A percentile compares a stretch with the other conserved stretches of the same genome.
Conservation (phyloP, 2,113 vertebrate genomes). For the Paracanthobrama guichenoti region DNA sequence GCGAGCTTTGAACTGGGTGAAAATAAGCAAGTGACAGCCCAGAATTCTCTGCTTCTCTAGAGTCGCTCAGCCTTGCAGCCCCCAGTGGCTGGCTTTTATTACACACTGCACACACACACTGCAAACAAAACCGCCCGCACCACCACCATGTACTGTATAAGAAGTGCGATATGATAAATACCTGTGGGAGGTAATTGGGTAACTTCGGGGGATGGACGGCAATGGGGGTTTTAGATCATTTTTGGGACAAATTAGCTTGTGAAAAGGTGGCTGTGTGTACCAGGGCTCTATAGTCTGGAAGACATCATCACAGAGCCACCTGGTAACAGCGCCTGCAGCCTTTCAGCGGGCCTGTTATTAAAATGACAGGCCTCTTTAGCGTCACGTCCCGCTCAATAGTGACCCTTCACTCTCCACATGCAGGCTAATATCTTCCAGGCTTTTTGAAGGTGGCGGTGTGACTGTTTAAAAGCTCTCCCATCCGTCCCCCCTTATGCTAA, state of each 20-base stretch:
- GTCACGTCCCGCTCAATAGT: constrained; percentile 49
- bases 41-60: constrained; percentile 29
- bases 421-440: constrained; percentile 51
- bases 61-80: constrained; percentile 34
- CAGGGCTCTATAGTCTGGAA: constrained; percentile 24
- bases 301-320: constrained; percentile 54
- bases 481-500: constrained; percentile 27
- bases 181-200: constrained; percentile 17
- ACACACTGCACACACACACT: background rate
- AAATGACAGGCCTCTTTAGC: constrained; percentile 52
- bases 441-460: constrained; percentile 53
- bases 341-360: constrained; percentile 59
- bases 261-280: constrained; percentile 32
- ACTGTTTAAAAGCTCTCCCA: constrained; percentile 52
- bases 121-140: constrained; percentile 15
- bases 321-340: constrained; percentile 47
- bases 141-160: background rate
- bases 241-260: constrained; percentile 39
- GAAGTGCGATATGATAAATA: constrained; percentile 12
- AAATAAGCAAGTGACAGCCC: constrained; percentile 53
- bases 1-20: constrained; percentile 40
- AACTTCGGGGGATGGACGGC: background rate
- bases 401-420: constrained; percentile 56
- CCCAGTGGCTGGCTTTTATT: constrained; percentile 41
- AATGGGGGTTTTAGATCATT: constrained; percentile 35